phyloP scores from a whole-genome alignment of 2,797 vertebrate species.

The Chloroceryle inda region DNA sequence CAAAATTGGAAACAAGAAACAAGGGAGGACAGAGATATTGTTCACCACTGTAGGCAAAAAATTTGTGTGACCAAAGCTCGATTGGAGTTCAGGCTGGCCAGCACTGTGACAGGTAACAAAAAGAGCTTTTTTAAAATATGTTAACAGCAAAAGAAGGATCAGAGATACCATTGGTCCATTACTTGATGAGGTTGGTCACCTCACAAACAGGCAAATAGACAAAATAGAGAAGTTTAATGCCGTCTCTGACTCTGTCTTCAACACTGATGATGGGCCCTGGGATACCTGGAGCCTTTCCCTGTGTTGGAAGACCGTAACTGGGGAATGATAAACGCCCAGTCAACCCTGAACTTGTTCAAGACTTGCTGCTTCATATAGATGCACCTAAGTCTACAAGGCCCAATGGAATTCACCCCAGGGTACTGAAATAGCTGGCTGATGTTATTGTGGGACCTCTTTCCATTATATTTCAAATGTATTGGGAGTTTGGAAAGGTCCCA shows the following conservation, averaged over 20 bases:
- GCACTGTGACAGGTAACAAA: not conserved
- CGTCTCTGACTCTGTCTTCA: not conserved
- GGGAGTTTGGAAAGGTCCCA: not conserved
- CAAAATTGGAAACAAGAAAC: too few relatives aligned
- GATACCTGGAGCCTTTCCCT: fast-evolving
- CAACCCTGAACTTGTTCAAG: not conserved
- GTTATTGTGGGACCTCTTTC: not conserved
- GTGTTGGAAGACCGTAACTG: not conserved
- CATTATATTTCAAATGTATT: not conserved
- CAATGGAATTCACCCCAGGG: not conserved
- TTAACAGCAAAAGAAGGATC: not conserved
- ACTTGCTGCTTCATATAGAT: not conserved
- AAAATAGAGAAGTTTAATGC: not conserved
- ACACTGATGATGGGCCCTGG: fast-evolving
- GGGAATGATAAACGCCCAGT: not conserved
- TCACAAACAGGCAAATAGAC: not conserved
- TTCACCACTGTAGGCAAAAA: not conserved
- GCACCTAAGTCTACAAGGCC: not conserved
- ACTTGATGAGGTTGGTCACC: not conserved
- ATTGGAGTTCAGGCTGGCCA: not conserved
- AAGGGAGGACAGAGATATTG: not conserved
- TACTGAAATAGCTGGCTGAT: not conserved
- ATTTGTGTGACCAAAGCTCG: not conserved
- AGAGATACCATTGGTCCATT: not conserved
- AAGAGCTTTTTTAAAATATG: not conserved